Evolutionary conservation across 2,888 invertebrate genomes (phyloP), one percentile per base, ranked within the genome.

Genomic region (Drosophila nigricruria): DNA sequence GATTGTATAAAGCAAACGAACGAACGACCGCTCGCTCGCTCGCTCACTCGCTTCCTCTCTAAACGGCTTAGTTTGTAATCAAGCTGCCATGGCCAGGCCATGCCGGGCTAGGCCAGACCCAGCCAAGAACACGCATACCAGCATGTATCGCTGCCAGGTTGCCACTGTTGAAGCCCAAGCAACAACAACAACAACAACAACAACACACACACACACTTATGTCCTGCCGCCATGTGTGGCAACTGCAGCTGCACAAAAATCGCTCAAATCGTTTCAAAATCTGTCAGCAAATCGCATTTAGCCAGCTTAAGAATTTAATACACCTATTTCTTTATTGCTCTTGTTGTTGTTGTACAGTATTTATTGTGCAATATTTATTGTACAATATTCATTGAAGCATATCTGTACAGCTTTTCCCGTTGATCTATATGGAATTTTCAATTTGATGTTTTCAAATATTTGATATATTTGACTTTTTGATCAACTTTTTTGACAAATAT

Each of bases 1-100:
- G 89, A 88, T 88, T 88, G 85, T 70, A 85, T 83, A 87, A 87
- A 87, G 85, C 70, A 77, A 86, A 77, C 70, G 61, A 86, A 76
- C 69, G 60, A 76, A 67, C 43, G 67, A 73, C 58, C 63, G 56
- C 50, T 64, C 20, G 58, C 53, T 66, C 30, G 16, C 25, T 40
- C 9, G 58, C 68, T 66, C 9, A 40, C 64, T 40, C 9, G 58
- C 68, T 66, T 5, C 40, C 64, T 67, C 70, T 67, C 69, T 80
- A 81, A 86, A 77, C 81, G 81, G 77, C 86, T 86, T 81, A 82
- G 82, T 75, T 81, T 79, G 75, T 81, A 77, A 82, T 79, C 79
- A 81, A 80, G 75, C 72, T 71, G 70, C 45, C 61, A 58, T 34
- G 63, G 40, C 34, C 67, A 40, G 52, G 45, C 43, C 43, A 43